A percentile compares a stretch with the other conserved stretches of the same genome.
Evolutionary conservation across 2,113 vertebrate genomes (phyloP).

Genomic region (Dermatemys mawii): DNA sequence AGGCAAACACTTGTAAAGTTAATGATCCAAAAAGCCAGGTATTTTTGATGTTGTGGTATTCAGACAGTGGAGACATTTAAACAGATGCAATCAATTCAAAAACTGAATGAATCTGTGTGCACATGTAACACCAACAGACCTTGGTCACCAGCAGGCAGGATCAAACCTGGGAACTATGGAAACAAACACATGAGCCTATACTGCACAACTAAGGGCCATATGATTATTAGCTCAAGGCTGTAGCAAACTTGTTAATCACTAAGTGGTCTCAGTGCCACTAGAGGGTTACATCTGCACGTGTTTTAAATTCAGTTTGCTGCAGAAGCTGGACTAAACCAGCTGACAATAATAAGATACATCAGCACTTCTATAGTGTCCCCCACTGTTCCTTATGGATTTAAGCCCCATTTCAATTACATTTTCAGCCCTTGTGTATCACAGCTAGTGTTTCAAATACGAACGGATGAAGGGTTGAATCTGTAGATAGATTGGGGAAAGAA

Average conservation of each 20-base stretch:
- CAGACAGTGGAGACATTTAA: neutral
- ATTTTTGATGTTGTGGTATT: neutral
- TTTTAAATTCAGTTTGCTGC: neutral
- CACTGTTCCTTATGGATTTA: neutral
- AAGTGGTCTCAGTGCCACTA: too few species aligned
- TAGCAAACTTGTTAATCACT: too few species aligned
- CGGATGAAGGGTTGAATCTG: neutral
- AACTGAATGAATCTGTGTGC: fast-evolving
- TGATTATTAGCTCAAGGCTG: too few species aligned
- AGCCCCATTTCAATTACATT: neutral
- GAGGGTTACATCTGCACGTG: neutral
- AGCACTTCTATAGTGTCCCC: neutral
- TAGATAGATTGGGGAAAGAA: neutral
- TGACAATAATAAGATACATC: neutral
- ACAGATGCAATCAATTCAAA: neutral
- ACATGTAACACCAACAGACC: too few species aligned
- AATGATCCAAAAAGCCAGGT: neutral
- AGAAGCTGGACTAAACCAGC: neutral
- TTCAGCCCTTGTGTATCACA: neutral
- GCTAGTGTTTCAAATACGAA: neutral
- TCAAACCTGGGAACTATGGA: too few species aligned
- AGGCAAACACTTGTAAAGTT: neutral
- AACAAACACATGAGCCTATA: too few species aligned
- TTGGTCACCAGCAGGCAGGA: too few species aligned
- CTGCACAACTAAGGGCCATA: too few species aligned